Evolutionary conservation across 2,797 vertebrate species (phyloP), one percentile per base, ranked within the genome.

Genomic region (Smutsia gigantea): DNA sequence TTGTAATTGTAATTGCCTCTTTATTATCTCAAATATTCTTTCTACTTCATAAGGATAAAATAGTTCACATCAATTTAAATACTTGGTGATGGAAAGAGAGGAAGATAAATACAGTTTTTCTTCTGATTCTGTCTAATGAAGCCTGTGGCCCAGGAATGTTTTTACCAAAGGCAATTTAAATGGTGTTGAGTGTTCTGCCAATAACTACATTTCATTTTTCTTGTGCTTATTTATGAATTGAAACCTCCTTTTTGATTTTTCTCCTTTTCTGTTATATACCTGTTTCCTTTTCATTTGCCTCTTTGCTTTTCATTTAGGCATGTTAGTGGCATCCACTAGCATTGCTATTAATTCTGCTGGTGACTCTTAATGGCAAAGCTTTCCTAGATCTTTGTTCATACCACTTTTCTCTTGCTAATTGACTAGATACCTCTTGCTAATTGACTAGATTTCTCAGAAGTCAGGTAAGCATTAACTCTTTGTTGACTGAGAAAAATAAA

Each of bases 401-500:
- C 53, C 19, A 34, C 31, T 84, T 94, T 96, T 93, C 84, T 96
- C 55, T 92, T 92, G 75, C 84, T 90, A 61, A 93, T 93, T 66
- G 69, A 61, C 68, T 93, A 72, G 66, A 17, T 74, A 66, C 53
- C 61, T 89, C 34, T 93, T 96, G 78, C 91, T 92, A 71, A 87
- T 96, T 94, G 88, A 66, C 37, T 95, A 82, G 53, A 55, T 94
- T 85, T 72, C 25, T 97, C 71, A 95, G 55, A 69, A 87, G 64
- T 86, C 19, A 82, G 53, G 63, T 97, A 97, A 97, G 68, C 87
- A 88, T 64, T 94, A 94, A 83, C 23, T 92, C 9, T 63, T 82
- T 51, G 1, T 95, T 94, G 46, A 87, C 5, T 78, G 57, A 93
- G 37, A 86, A 75, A 96, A 82, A 79, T 96, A 51, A 42, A 92